Evolutionary conservation across 2,888 invertebrate genomes (phyloP).

Genomic region (Agrenia bidenticulata): DNA sequence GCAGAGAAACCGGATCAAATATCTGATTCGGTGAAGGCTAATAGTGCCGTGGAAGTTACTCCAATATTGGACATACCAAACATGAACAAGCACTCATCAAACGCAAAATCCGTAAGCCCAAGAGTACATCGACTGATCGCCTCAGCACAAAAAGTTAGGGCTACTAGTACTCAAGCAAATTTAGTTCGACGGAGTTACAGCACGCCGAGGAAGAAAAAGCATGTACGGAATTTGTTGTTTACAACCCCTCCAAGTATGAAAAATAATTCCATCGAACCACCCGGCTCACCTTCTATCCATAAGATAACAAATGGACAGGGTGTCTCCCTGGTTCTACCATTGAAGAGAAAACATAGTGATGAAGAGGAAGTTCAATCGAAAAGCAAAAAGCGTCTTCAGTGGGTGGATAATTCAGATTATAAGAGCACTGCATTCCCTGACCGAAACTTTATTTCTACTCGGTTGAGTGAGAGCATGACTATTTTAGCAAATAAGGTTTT

Average conservation of each 20-base stretch:
- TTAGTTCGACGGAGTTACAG: conserved; percentile 44
- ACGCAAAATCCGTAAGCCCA: conserved; percentile 19
- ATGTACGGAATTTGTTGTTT: conserved; percentile 47
- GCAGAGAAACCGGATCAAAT: neutral
- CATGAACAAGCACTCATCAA: neutral
- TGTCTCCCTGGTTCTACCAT: neutral
- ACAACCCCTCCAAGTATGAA: conserved; percentile 49
- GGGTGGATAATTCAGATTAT: conserved; percentile 14
- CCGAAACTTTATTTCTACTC: conserved; percentile 3
- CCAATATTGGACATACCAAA: conserved; percentile 5
- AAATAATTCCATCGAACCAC: neutral
- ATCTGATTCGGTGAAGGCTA: neutral
- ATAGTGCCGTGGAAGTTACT: conserved; percentile 2
- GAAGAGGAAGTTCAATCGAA: conserved; percentile 3
- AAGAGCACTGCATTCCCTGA: conserved; percentile 15
- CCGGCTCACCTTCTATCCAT: neutral
- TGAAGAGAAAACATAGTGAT: neutral
- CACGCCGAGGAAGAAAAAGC: conserved; percentile 48
- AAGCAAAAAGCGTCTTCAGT: conserved; percentile 35
- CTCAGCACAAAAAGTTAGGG: conserved; percentile 33
- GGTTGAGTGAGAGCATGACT: neutral
- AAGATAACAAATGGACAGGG: neutral
- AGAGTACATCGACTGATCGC: conserved; percentile 26
- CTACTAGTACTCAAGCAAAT: neutral
- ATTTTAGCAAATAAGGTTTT: conserved; percentile 2